Evolutionary conservation across 2,113 vertebrate species (phyloP).

Genomic region (Tor tambroides): DNA sequence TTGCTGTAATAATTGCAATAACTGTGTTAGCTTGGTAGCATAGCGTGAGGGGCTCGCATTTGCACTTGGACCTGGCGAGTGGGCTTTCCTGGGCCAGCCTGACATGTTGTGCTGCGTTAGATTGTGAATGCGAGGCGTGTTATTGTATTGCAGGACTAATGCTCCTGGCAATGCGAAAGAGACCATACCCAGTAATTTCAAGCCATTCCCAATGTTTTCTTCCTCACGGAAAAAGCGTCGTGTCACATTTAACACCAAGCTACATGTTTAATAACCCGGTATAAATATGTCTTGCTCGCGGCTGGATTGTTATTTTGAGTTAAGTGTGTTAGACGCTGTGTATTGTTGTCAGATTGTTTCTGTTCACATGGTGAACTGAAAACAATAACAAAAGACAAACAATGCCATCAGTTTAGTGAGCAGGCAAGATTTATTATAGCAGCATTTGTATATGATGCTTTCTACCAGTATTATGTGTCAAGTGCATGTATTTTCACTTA

Average conservation of each 20-base stretch:
- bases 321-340: not conserved
- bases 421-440: not conserved
- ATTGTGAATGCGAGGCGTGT: constrained; percentile 23
- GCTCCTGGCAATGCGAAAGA: not conserved
- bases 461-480: not conserved
- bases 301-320: not conserved
- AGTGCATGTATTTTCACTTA: not conserved
- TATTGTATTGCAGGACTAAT: not conserved
- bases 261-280: not conserved
- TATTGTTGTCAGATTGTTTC: constrained; percentile 27
- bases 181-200: not conserved
- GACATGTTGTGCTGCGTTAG: not conserved
- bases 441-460: not conserved
- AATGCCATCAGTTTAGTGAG: not conserved
- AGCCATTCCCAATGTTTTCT: not conserved
- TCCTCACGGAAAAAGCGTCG: not conserved
- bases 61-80: constrained; percentile 31
- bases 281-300: not conserved
- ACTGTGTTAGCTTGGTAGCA: constrained; percentile 59
- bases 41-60: constrained; percentile 26
- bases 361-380: constrained; percentile 41
- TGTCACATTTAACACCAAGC: not conserved
- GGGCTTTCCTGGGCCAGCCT: constrained; percentile 12
- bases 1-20: constrained; percentile 19
- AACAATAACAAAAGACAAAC: constrained; percentile 40